Conservation (phyloP, 2,797 vertebrate species). For the Salarias fasciatus region DNA sequence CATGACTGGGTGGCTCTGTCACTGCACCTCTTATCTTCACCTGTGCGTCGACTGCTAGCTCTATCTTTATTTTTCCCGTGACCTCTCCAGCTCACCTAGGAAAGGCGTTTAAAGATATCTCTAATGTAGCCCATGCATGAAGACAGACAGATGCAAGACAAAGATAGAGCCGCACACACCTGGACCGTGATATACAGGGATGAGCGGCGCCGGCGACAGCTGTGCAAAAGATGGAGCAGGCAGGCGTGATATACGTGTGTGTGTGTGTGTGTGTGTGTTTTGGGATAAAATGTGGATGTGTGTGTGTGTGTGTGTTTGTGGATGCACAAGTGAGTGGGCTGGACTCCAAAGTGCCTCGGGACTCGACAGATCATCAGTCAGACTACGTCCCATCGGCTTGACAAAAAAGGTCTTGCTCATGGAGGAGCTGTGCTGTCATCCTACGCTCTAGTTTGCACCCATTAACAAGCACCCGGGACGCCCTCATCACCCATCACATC, state of each 20-base stretch:
- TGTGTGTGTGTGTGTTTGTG: constrained; percentile 25
- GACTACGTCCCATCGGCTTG: constrained; percentile 55
- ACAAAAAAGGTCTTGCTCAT: constrained; percentile 55
- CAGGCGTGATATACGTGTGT: constrained; percentile 1
- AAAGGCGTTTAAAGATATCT: constrained; percentile 32
- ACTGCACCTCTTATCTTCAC: constrained; percentile 38
- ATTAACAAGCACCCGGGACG: constrained; percentile 51
- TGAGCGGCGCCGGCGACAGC: constrained; percentile 25
- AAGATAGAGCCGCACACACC: constrained; percentile 18
- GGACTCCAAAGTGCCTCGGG: constrained; percentile 49
- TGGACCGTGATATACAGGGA: constrained; percentile 21
- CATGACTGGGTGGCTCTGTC: constrained; percentile 34
- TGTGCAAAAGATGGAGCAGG: constrained; percentile 23
- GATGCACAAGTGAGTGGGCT: constrained; percentile 20
- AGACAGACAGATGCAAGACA: constrained; percentile 35
- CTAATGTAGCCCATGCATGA: constrained; percentile 33
- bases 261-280: background rate
- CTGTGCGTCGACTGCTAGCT: constrained; percentile 15
- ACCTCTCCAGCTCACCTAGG: constrained; percentile 36
- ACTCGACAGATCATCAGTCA: constrained; percentile 57
- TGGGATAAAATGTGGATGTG: constrained; percentile 1
- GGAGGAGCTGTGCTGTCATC: constrained; percentile 50
- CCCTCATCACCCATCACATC: constrained; percentile 49
- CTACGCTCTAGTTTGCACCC: constrained; percentile 43
- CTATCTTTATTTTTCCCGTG: background rate